phyloP scores from a whole-genome alignment of 1,140 invertebrate species.

The Thaumetopoea pityocampa region DNA sequence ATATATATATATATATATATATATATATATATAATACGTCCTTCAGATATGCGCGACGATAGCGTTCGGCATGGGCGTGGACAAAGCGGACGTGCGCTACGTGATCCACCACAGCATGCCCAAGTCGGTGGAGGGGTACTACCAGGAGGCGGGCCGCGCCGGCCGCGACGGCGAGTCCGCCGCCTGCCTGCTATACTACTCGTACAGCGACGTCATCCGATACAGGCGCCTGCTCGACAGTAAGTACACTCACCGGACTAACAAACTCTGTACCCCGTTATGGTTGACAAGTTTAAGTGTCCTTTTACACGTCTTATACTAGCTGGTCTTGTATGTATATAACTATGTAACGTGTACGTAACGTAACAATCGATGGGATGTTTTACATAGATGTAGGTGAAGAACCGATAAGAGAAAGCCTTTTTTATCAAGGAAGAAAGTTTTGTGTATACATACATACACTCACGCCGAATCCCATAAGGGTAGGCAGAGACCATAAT shows the following conservation, averaged over 20 bases:
- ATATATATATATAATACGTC: neutral
- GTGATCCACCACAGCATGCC: conserved; percentile 95
- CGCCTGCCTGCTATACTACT: conserved; percentile 92
- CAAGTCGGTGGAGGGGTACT: conserved; percentile 98
- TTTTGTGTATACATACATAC: no score
- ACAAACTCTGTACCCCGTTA: no score
- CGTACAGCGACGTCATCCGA: conserved; percentile 87
- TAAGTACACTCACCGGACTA: conserved; percentile 76
- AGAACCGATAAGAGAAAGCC: no score
- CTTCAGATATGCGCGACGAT: conserved; percentile 92
- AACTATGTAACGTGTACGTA: no score
- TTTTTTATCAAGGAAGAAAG: no score
- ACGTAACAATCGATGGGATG: no score
- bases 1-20: conserved; percentile 10
- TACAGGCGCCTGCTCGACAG: conserved; percentile 74
- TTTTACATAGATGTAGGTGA: no score
- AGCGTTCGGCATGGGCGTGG: conserved; percentile 98
- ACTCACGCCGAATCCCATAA: no score
- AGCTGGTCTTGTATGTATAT: neutral
- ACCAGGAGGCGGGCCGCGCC: conserved; percentile 97
- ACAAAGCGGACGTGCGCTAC: conserved; percentile 95
- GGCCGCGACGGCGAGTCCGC: conserved; percentile 92
- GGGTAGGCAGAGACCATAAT: no score
- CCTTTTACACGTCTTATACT: no score
- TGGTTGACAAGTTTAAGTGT: neutral